Conservation (phyloP, 2,797 vertebrate genomes). For the Odontamblyopus lacepedii region DNA sequence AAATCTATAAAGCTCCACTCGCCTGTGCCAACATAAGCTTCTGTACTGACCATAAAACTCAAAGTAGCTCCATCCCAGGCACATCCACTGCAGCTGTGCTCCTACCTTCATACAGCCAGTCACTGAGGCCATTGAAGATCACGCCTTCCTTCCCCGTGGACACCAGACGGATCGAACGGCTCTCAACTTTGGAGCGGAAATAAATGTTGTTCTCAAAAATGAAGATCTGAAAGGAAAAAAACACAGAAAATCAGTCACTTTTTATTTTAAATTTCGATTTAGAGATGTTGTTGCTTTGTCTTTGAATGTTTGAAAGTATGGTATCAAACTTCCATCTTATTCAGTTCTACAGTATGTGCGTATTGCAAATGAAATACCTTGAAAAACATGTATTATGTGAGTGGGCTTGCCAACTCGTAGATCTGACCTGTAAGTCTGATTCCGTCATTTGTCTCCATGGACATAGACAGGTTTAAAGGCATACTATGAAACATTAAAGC, state of each 20-base stretch:
- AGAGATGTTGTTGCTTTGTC: no score
- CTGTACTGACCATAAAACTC: not conserved
- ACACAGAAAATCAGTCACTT: not conserved
- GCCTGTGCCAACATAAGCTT: not conserved
- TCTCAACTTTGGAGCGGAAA: conserved; percentile 92
- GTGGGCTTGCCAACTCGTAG: no score
- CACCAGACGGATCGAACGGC: conserved; percentile 94
- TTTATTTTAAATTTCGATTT: not conserved
- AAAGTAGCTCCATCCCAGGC: not conserved
- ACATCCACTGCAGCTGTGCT: not conserved
- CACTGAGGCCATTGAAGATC: conserved; percentile 95
- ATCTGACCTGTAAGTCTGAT: no score
- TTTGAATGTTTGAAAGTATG: no score
- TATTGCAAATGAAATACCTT: no score
- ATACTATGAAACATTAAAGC: no score
- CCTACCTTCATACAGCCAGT: conserved; percentile 98
- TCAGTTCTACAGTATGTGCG: no score
- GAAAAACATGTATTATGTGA: no score
- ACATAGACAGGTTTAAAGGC: no score
- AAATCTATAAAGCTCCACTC: not conserved
- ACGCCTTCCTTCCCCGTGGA: conserved; percentile 94
- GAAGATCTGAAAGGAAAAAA: conserved; percentile 83
- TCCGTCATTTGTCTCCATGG: no score
- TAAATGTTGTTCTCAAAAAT: conserved; percentile 99
- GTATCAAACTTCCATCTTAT: no score